Evolutionary conservation across 64 coral and sea anemone genomes (phyloP).

Genomic region (Actinia equina): DNA sequence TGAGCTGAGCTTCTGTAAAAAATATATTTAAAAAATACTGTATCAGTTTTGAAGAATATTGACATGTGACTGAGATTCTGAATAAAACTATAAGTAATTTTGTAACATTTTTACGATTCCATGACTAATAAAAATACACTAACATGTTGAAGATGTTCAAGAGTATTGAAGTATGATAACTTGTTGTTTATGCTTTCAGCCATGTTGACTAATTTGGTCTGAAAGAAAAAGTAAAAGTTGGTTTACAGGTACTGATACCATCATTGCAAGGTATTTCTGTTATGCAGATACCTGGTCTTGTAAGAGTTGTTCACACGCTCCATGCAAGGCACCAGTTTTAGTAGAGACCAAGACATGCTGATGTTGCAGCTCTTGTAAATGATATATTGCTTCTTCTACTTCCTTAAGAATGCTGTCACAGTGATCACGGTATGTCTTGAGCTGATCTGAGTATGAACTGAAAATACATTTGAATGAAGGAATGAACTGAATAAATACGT

Average conservation of each 20-base stretch:
- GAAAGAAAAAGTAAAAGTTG: not conserved
- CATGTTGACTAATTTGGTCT: slow-evolving; percentile 98
- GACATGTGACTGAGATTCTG: not conserved
- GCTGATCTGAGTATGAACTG: slow-evolving; percentile 84
- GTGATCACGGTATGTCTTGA: slow-evolving; percentile 81
- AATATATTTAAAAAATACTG: not conserved
- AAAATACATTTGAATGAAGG: not conserved
- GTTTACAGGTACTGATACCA: not conserved
- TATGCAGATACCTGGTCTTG: slow-evolving; percentile 73
- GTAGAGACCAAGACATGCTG: slow-evolving; percentile 95
- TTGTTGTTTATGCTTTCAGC: slow-evolving; percentile 98
- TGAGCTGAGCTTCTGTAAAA: slow-evolving; percentile 88
- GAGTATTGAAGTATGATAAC: slow-evolving; percentile 84
- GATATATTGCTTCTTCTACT: slow-evolving; percentile 59
- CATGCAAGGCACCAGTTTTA: slow-evolving; percentile 94
- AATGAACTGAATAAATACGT: slow-evolving; percentile 3
- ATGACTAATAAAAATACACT: slow-evolving; percentile 15
- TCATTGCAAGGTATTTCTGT: no score
- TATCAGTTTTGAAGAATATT: not conserved
- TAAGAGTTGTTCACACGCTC: slow-evolving; percentile 96
- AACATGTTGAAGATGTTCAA: slow-evolving; percentile 96
- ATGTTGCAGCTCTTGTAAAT: slow-evolving; percentile 84
- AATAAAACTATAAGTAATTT: not conserved
- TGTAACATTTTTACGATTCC: not conserved
- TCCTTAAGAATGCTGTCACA: slow-evolving; percentile 89